Evolutionary conservation across 2,888 invertebrate genomes (phyloP), one percentile per base, ranked within the genome.

Genomic region (Phania funesta): DNA sequence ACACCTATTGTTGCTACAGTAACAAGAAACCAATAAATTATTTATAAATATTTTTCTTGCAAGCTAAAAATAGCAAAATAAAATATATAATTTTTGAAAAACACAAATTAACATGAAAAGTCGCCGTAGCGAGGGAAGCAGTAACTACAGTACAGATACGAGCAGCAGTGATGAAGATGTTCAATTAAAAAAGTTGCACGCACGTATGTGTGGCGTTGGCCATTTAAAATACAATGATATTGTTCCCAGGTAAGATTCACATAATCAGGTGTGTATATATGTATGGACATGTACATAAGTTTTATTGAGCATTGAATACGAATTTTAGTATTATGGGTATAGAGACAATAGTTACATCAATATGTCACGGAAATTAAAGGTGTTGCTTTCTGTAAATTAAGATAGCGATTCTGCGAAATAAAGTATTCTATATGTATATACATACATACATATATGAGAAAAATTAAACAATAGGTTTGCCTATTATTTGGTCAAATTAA

Each of bases 111-210:
- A 13, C 4, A 79, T 82, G 82, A 64, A 64, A 70, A 74, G 65
- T 41, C 68, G 78, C 5, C 24, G 24, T 1, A 50, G 29, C 29
- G 62, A 46, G 11, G 60, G 52, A 3, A 70, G 22, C 16, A 60
- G 65, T 32, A 54, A 48, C 38, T 75, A 54, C 46, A 83, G 80
- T 9, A 60, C 81, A 1, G 83, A 83, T 41, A 67, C 62, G 3
- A 83, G 83, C 44, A 84, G 84, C 52, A 76, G 71, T 38, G 81
- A 81, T 52, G 82, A 82, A 60, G 82, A 82, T 29, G 52, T 60
- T 3, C 78, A 82, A 26, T 29, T 82, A 6, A 82, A 52, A 16
- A 82, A 75, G 29, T 44, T 82, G 4, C 82, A 79, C n/a, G 82
- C 68, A 3, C 78, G 74, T 35, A 78, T 82, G 79, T 82, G 79